These are phyloP conservation scores for Hyperoplus lanceolatus DNA, from an alignment of 2,797 vertebrate species.

Conservation along the genomic window DNA sequence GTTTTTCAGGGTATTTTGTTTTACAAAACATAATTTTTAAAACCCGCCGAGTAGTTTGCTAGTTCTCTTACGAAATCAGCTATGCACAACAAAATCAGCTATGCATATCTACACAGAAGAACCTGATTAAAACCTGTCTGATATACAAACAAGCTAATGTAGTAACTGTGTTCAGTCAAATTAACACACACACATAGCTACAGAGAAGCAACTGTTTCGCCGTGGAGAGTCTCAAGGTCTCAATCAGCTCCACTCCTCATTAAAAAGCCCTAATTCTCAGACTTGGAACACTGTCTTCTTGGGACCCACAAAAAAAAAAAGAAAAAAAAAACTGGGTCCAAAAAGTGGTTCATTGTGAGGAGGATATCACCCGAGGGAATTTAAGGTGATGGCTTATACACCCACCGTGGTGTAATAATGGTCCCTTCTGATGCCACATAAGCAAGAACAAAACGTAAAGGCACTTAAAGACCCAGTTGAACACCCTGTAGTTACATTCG, in stretches of 20 bases:
- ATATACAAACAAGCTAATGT: not conserved
- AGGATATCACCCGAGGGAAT: constrained; percentile 2
- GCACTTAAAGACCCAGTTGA: constrained; percentile 22
- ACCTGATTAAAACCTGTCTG: not conserved
- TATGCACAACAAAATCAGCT: not conserved
- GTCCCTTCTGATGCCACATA: constrained; percentile 20
- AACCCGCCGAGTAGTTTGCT: too few relatives aligned
- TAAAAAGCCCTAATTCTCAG: constrained; percentile 30
- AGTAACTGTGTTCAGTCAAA: not conserved
- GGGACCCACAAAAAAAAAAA: too few relatives aligned
- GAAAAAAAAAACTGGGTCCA: too few relatives aligned
- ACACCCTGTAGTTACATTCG: not conserved
- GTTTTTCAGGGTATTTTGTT: too few relatives aligned
- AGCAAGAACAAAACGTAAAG: constrained; percentile 28
- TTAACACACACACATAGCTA: not conserved
- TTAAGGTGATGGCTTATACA: constrained; percentile 11
- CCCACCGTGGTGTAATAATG: constrained; percentile 22
- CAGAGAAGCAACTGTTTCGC: not conserved
- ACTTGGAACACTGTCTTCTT: not conserved
- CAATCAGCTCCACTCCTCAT: constrained; percentile 21
- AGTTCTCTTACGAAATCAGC: not conserved
- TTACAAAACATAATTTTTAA: too few relatives aligned
- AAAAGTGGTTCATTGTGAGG: not conserved
- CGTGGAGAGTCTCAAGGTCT: not conserved
- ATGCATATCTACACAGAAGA: not conserved